Percentiles rank a stretch among this genome's conserved stretches.
Conservation (phyloP, 2,797 vertebrate species). For the Philypnodon macrostomus region DNA sequence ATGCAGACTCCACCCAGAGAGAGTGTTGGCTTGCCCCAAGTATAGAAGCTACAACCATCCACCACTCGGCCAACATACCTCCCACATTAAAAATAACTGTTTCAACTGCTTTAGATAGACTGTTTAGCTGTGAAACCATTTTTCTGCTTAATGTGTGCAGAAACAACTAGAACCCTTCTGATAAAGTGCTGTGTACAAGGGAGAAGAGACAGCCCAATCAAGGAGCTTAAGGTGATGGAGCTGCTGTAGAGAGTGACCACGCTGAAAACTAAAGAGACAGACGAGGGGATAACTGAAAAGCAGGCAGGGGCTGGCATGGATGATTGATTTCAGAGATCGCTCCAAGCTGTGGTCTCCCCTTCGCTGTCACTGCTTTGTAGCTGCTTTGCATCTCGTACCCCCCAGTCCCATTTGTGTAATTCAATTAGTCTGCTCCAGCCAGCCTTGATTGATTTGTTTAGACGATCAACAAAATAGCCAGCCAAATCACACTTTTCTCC, state of each 20-base stretch:
- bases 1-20: too few relatives aligned
- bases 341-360: constrained; percentile 61
- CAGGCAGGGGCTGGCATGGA: constrained; percentile 49
- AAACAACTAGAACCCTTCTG: constrained; percentile 1
- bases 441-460: constrained; percentile 79
- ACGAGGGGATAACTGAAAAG: constrained; percentile 53
- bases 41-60: too few relatives aligned
- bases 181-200: not conserved
- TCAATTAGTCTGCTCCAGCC: constrained; percentile 74
- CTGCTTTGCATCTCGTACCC: constrained; percentile 56
- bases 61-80: too few relatives aligned
- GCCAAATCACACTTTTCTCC: constrained; percentile 48
- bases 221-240: constrained; percentile 10
- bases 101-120: too few relatives aligned
- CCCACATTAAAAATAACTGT: too few relatives aligned
- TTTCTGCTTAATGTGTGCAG: not conserved
- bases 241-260: constrained; percentile 32
- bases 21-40: too few relatives aligned
- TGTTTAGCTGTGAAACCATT: too few relatives aligned
- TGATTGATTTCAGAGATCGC: constrained; percentile 74
- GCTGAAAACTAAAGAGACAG: constrained; percentile 34
- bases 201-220: constrained; percentile 10
- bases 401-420: constrained; percentile 72
- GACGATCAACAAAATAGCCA: constrained; percentile 71
- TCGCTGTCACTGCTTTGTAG: constrained; percentile 52